Base-by-base conservation (phyloP, 64 coral and sea anemone genomes). In the Actinia equina region DNA sequence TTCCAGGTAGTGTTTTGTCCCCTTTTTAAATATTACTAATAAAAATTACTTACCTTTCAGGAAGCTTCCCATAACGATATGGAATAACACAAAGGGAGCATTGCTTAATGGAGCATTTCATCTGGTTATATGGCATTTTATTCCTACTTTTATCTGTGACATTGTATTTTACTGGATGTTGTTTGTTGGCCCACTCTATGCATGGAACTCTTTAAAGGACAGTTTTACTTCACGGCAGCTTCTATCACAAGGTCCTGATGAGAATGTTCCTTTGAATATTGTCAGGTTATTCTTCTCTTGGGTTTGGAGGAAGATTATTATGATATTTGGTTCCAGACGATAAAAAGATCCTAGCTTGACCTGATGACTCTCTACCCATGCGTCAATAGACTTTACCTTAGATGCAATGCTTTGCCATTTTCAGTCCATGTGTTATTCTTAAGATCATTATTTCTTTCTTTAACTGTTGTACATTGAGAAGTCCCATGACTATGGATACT, bases 121-220 rank as follows among this genome's bases (percentile, higher is more conserved):
- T 4, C 83, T 96, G 44, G 45, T 90, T 52, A 20, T 96, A 1
- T 96, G 91, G 91, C 67, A 87, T 7, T 79, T 96, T 86, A 56
- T 96, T 44, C 94, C 94, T 42, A 59, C 85, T 5, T 88, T 96
- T 90, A 74, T 96, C 54, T 87, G 84, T 43, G 60, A 96, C 52
- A 59, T 96, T 65, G 54, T 93, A 84, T 96, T 96, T 92, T 96
- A 96, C 85, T 96, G 94, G 94, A 84, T 96, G 84, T 37, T 96
- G 67, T 85, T 90, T 80, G 65, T 83, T 63, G 89, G 87, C 25
- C 94, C 94, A 80, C 74, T 88, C 42, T 79, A 92, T 88, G 94
- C 84, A 13, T 96, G 94, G 94, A 87, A 87, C 57, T 84, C 61
- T 71, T 82, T 96, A 17, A 93, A 90, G 87, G 80, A 77, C 22